Conservation (phyloP, 2,888 invertebrate genomes). For the Phortica magna region DNA sequence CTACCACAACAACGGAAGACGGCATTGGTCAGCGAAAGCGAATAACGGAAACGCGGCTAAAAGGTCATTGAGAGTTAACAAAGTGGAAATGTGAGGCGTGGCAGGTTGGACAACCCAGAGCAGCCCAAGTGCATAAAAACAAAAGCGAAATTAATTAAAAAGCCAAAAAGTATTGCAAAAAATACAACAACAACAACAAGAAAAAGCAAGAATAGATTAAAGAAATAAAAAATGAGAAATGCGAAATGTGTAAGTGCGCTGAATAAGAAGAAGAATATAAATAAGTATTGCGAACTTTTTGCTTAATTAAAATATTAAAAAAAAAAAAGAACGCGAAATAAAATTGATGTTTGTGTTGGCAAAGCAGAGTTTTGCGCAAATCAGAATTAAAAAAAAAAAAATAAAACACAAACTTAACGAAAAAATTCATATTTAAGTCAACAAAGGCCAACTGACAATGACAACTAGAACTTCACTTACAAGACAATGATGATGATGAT, state of each 20-base stretch:
- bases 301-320: conserved; percentile 12
- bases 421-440: background rate
- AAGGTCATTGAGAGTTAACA: conserved; percentile 38
- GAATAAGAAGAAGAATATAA: background rate
- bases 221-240: background rate
- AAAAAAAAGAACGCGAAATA: background rate
- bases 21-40: conserved; percentile 20
- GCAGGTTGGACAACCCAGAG: conserved; percentile 7
- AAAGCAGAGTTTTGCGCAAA: no score
- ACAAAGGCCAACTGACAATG: conserved; percentile 2
- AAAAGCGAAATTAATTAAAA: conserved; percentile 30
- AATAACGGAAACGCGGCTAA: conserved; percentile 32
- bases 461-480: conserved; percentile 14
- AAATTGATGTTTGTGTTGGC: background rate
- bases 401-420: background rate
- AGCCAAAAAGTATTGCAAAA: background rate
- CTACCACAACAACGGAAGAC: background rate
- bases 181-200: background rate
- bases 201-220: conserved; percentile 20
- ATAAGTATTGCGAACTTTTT: background rate
- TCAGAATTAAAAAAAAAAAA: background rate
- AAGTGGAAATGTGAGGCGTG: conserved; percentile 19
- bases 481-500: background rate
- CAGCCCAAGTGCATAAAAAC: background rate
- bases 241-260: background rate